Base-by-base conservation (phyloP, 1,140 invertebrate species). In the Zaprionus camerounensis region DNA sequence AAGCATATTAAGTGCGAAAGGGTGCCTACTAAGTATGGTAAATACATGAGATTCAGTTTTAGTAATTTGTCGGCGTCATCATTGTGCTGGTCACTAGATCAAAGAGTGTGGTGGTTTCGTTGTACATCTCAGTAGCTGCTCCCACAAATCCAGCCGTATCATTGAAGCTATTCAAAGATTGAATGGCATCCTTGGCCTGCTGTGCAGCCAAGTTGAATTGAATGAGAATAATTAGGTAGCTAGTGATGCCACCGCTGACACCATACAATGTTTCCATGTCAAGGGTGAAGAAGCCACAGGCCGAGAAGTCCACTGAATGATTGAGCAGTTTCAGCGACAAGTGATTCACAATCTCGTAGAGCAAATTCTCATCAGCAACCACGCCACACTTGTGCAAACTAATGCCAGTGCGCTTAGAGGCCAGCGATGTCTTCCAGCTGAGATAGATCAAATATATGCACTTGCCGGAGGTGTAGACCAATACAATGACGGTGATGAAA, bases 181-280 rank as follows among this genome's bases (percentile, higher is more conserved):
- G 78, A 24, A 90, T 81, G 20, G 91, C 91, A 26, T 92, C 91
- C 63, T 92, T 92, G 20, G 92, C 87, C 59, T 92, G 92, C 38
- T 93, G 88, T 5, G 92, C 91, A 24, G 92, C 92, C 63, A 93
- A 78, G 76, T 93, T 93, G 31, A 93, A 93, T 73, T 93, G 92
- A 46, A 93, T 93, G 26, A 93, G 67, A 6, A 93, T 93, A 28
- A 93, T 93, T 3, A 93, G 71, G 28, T 93, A 93, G 57, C 92
- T 93, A 1, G 92, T 93, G 38, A 93, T 93, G 17, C 92, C 92
- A 28, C 92, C 92, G 51, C 91, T 91, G 28, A 93, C 92, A 1
- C 91, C 87, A 71, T 93, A 93, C 15, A 93, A 51, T 3, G 92
- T 93, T 59, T 92, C 91, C 92, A 93, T 93, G 57, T 93, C 92